phyloP scores from a whole-genome alignment of 2,797 vertebrate species.

The Gymnodraco acuticeps region DNA sequence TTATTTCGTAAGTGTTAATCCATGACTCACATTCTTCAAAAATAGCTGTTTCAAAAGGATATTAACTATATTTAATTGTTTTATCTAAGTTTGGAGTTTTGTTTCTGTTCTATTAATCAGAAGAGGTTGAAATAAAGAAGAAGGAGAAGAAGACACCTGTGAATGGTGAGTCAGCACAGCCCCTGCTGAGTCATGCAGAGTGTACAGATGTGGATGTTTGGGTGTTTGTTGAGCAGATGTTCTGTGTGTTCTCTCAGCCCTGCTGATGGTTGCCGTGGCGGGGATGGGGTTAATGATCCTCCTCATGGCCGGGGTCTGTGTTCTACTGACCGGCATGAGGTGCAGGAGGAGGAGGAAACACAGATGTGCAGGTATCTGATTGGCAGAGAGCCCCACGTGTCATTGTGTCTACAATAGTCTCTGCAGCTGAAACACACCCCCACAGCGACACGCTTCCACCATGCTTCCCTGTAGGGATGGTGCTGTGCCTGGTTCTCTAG shows the following conservation, averaged over 20 bases:
- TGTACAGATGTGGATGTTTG: neutral
- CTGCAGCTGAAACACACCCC: neutral
- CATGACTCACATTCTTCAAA: neutral
- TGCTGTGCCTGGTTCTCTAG: neutral
- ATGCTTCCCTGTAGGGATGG: neutral
- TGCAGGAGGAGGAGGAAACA: constrained; percentile 43
- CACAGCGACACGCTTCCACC: neutral
- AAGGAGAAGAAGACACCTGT: constrained; percentile 22
- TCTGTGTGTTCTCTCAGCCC: constrained; percentile 34
- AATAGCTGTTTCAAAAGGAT: no score
- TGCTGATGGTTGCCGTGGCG: constrained; percentile 35
- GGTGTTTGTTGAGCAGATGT: neutral
- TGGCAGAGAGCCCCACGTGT: no score
- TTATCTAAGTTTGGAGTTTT: rapidly evolving
- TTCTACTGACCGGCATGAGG: constrained; percentile 47
- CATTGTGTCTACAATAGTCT: neutral
- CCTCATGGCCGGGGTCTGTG: constrained; percentile 31
- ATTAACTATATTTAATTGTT: rapidly evolving
- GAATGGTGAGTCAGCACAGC: constrained; percentile 40
- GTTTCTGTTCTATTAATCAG: constrained; percentile 18
- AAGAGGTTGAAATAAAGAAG: constrained; percentile 32
- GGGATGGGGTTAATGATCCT: constrained; percentile 23
- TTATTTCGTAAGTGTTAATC: neutral
- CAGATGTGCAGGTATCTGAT: constrained; percentile 19
- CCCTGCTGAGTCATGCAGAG: rapidly evolving